These are phyloP conservation scores for Iphiclides podalirius DNA, from an alignment of 2,888 invertebrate genomes.

Conservation along the genomic window DNA sequence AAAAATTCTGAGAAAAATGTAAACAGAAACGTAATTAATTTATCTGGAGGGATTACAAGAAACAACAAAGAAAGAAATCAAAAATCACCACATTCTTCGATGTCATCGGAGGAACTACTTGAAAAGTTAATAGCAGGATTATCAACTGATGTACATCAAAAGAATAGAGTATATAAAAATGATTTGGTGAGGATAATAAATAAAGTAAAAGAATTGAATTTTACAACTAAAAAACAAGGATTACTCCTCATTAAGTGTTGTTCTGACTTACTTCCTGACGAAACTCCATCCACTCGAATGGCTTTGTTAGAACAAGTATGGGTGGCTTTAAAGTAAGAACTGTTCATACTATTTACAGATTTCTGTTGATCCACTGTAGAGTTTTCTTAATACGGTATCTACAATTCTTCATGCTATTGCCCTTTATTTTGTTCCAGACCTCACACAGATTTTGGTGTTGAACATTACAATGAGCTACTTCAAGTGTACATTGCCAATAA, in stretches of 20 bases:
- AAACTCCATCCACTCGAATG: constrained; percentile 63
- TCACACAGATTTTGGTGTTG: constrained; percentile 60
- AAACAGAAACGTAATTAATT: background rate
- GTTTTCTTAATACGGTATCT: too few relatives aligned
- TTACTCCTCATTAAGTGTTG: constrained; percentile 77
- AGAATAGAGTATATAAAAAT: constrained; percentile 70
- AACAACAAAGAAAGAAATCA: background rate
- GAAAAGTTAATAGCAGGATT: constrained; percentile 61
- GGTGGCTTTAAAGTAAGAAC: constrained; percentile 65
- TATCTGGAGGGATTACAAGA: constrained; percentile 1
- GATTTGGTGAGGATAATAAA: constrained; percentile 55
- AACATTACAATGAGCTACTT: constrained; percentile 79
- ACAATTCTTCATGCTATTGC: too few relatives aligned
- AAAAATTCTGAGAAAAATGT: constrained; percentile 13
- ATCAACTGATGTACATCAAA: constrained; percentile 63
- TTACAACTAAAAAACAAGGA: constrained; percentile 65
- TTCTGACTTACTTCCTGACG: constrained; percentile 76
- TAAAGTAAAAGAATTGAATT: constrained; percentile 60
- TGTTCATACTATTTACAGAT: background rate
- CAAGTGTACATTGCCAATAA: constrained; percentile 81
- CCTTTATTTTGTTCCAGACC: constrained; percentile 37
- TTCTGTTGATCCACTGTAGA: too few relatives aligned
- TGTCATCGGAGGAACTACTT: constrained; percentile 50
- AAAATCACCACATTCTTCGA: background rate
- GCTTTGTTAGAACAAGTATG: constrained; percentile 76